Conservation (phyloP, 2,888 invertebrate genomes). For the Phasia obesa region DNA sequence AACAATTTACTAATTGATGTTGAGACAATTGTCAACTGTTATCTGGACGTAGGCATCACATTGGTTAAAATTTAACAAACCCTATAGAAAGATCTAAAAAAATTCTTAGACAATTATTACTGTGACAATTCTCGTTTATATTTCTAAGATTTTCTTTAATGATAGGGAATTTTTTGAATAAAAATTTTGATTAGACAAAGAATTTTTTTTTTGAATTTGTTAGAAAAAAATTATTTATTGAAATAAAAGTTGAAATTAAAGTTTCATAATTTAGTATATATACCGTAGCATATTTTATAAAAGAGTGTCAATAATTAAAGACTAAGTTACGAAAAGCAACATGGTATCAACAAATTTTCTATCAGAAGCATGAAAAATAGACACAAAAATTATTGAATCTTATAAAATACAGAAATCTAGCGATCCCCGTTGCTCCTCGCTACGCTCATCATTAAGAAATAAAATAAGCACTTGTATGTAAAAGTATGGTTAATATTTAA, state of each 20-base stretch:
- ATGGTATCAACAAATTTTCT: neutral
- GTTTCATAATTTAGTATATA: neutral
- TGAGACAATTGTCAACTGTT: constrained; percentile 68
- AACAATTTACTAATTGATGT: constrained; percentile 66
- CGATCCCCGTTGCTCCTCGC: too few species aligned
- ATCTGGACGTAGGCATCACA: constrained; percentile 57
- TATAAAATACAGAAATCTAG: too few species aligned
- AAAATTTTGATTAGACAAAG: neutral
- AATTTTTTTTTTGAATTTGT: neutral
- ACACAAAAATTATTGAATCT: too few species aligned
- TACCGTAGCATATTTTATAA: neutral
- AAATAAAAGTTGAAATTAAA: neutral
- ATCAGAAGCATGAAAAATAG: neutral
- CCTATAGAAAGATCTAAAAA: neutral
- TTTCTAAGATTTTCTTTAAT: constrained; percentile 8
- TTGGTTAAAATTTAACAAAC: constrained; percentile 6
- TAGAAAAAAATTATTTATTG: neutral
- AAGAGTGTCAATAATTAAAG: neutral
- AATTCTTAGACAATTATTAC: constrained; percentile 48
- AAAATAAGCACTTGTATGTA: too few species aligned
- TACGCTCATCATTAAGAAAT: too few species aligned
- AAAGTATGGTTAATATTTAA: too few species aligned
- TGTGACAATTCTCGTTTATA: constrained; percentile 43
- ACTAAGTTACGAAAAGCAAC: neutral
- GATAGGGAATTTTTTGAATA: neutral